Conservation (phyloP, 2,113 vertebrate species). For the Datnioides undecimradiatus region DNA sequence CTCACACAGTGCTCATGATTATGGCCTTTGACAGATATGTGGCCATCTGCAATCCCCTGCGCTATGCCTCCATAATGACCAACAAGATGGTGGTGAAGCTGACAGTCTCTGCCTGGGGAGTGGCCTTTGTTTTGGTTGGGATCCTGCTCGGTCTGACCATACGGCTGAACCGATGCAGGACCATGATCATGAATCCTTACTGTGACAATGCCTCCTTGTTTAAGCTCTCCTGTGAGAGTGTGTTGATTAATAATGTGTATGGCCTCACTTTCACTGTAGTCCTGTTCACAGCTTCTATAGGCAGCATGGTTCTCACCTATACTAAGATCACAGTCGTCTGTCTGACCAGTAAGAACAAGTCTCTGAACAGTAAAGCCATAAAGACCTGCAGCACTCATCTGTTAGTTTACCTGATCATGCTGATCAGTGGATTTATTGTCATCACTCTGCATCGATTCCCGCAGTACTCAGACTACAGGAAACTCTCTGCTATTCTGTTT, state of each 20-base stretch:
- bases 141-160: conserved; percentile 72
- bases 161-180: conserved; percentile 69
- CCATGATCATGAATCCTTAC: conserved; percentile 52
- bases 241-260: conserved; percentile 72
- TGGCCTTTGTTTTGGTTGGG: conserved; percentile 61
- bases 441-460: conserved; percentile 71
- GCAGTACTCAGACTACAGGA: conserved; percentile 62
- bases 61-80: conserved; percentile 74
- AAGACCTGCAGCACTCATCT: conserved; percentile 79
- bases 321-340: conserved; percentile 68
- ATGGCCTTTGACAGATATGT: conserved; percentile 80
- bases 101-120: conserved; percentile 67
- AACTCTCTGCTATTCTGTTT: conserved; percentile 61
- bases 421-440: conserved; percentile 19
- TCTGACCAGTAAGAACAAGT: conserved; percentile 65
- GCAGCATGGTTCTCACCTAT: conserved; percentile 67
- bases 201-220: conserved; percentile 81
- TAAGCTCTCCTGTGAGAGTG: conserved; percentile 74
- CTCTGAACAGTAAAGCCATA: conserved; percentile 76
- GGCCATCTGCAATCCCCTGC: conserved; percentile 78
- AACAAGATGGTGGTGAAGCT: conserved; percentile 64
- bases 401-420: conserved; percentile 62
- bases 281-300: conserved; percentile 63
- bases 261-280: conserved; percentile 69
- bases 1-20: conserved; percentile 75